These are phyloP conservation scores for Lepus townsendii DNA, from an alignment of 2,797 vertebrate genomes.

Conservation along the genomic window DNA sequence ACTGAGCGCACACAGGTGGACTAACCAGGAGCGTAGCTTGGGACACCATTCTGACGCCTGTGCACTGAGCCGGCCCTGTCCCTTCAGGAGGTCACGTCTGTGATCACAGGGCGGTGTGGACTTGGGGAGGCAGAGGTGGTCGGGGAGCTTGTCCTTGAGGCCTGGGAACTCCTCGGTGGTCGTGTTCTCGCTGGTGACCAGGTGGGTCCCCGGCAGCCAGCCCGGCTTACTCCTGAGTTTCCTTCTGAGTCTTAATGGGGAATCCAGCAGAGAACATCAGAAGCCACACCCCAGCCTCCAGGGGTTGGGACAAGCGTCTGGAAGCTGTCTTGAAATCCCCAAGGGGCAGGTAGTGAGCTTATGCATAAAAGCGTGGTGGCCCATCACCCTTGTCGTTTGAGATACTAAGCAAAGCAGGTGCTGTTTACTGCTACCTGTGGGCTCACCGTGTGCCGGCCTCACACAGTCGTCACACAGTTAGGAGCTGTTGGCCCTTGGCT, in stretches of 20 bases:
- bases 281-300: not conserved
- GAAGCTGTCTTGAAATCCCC: not conserved
- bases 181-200: not conserved
- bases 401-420: not conserved
- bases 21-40: not conserved
- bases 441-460: too few relatives aligned
- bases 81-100: not conserved
- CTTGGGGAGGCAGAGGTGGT: not conserved
- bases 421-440: too few relatives aligned
- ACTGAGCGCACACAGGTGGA: not conserved
- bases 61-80: not conserved
- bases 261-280: not conserved
- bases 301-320: not conserved
- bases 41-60: not conserved
- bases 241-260: not conserved
- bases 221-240: not conserved
- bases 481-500: not conserved
- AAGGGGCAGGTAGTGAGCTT: not conserved
- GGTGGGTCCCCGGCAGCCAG: not conserved
- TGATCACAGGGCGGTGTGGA: not conserved
- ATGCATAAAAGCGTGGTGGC: not conserved
- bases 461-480: not conserved
- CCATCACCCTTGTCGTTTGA: constrained; percentile 1
- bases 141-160: not conserved
- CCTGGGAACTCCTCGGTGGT: not conserved